phyloP scores from a whole-genome alignment of 2,888 invertebrate species.

The Metellina segmentata region DNA sequence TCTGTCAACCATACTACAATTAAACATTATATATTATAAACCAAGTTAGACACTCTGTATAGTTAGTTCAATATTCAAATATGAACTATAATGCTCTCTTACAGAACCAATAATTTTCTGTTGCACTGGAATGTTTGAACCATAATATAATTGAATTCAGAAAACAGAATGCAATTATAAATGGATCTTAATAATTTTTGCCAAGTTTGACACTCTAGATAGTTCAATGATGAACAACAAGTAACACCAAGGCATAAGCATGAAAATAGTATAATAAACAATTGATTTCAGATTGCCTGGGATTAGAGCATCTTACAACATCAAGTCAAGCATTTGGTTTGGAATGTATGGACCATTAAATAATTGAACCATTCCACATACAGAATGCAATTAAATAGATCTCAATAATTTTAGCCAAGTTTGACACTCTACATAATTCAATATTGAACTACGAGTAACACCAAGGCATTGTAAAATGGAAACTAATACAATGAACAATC shows the following conservation, averaged over 20 bases:
- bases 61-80: background rate
- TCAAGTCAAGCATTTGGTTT: too few relatives aligned
- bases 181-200: constrained; percentile 2
- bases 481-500: too few relatives aligned
- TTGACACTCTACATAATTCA: background rate
- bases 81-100: background rate
- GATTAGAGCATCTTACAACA: too few relatives aligned
- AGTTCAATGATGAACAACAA: constrained; percentile 2
- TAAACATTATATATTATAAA: too few relatives aligned
- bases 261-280: background rate
- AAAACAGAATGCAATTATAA: background rate
- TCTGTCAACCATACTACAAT: too few relatives aligned
- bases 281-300: too few relatives aligned
- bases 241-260: background rate
- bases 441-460: constrained; percentile 32
- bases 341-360: too few relatives aligned
- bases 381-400: too few relatives aligned
- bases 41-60: background rate
- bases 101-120: background rate
- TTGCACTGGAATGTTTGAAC: too few relatives aligned
- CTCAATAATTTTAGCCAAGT: background rate
- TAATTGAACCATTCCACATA: too few relatives aligned
- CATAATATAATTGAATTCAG: background rate
- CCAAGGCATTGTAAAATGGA: constrained; percentile 15
- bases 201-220: constrained; percentile 41